Evolutionary conservation across 2,888 invertebrate species (phyloP).

Genomic region (Tethea ocularis): DNA sequence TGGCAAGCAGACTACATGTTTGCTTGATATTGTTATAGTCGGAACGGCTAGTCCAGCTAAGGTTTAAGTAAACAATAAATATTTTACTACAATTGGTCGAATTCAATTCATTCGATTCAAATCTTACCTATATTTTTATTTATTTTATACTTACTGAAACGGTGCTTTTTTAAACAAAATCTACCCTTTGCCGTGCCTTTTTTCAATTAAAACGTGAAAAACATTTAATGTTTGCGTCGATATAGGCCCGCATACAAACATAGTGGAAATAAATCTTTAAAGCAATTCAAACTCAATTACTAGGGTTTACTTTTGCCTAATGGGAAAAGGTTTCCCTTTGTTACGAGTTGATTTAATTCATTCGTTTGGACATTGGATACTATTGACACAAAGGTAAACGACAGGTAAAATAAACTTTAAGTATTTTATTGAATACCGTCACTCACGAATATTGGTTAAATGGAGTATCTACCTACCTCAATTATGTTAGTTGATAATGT

Average conservation of each 20-base stretch:
- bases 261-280: slow-evolving; percentile 75
- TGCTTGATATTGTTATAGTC: too few species aligned
- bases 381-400: slow-evolving; percentile 15
- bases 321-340: slow-evolving; percentile 72
- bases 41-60: too few species aligned
- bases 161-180: slow-evolving; percentile 34
- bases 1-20: too few species aligned
- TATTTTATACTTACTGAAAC: too few species aligned
- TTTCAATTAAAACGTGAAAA: slow-evolving; percentile 54
- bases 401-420: neutral
- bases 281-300: slow-evolving; percentile 80
- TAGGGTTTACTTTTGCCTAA: slow-evolving; percentile 73
- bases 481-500: too few species aligned
- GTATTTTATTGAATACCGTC: slow-evolving; percentile 1
- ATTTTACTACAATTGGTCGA: too few species aligned
- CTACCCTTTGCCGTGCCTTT: slow-evolving; percentile 27
- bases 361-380: slow-evolving; percentile 61
- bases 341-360: slow-evolving; percentile 66
- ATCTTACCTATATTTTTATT: too few species aligned
- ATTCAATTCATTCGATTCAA: too few species aligned
- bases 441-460: neutral
- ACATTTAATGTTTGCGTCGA: slow-evolving; percentile 54
- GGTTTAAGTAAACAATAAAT: too few species aligned
- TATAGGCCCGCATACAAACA: slow-evolving; percentile 54
- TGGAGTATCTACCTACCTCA: too few species aligned